Conservation (phyloP, 2,888 invertebrate genomes). For the Plagiodera versicolora region DNA sequence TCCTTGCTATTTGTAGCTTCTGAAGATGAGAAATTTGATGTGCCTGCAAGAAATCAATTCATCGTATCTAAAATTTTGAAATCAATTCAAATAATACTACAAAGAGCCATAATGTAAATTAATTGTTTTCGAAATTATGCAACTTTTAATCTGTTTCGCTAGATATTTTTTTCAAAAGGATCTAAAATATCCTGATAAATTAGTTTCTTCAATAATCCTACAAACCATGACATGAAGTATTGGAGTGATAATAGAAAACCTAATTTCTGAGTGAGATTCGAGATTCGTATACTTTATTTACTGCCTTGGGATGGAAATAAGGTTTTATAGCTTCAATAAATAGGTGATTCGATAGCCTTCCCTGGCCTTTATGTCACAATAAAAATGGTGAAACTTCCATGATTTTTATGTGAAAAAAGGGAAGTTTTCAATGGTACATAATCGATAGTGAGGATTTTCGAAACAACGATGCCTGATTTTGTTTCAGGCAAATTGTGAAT, state of each 20-base stretch:
- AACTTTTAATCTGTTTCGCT: too few species aligned
- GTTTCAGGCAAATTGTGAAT: conserved; percentile 74
- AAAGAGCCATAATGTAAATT: too few species aligned
- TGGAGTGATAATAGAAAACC: background rate
- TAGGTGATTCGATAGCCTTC: background rate
- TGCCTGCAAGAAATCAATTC: too few species aligned
- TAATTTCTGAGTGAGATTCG: background rate
- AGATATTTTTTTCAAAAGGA: background rate
- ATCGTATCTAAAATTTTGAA: too few species aligned
- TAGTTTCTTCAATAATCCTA: background rate
- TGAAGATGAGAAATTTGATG: too few species aligned
- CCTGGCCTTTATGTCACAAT: background rate
- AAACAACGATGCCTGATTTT: too few species aligned
- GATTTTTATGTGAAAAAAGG: background rate
- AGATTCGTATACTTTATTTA: background rate
- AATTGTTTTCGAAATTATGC: too few species aligned
- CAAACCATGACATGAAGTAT: background rate
- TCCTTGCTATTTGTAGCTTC: too few species aligned
- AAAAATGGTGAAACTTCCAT: background rate
- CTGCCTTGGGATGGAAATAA: background rate
- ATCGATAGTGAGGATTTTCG: too few species aligned
- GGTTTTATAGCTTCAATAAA: background rate
- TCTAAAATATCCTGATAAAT: too few species aligned
- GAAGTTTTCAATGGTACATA: background rate
- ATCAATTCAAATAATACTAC: too few species aligned